phyloP scores from a whole-genome alignment of 2,888 invertebrate species.

The Melieria crassipennis region DNA sequence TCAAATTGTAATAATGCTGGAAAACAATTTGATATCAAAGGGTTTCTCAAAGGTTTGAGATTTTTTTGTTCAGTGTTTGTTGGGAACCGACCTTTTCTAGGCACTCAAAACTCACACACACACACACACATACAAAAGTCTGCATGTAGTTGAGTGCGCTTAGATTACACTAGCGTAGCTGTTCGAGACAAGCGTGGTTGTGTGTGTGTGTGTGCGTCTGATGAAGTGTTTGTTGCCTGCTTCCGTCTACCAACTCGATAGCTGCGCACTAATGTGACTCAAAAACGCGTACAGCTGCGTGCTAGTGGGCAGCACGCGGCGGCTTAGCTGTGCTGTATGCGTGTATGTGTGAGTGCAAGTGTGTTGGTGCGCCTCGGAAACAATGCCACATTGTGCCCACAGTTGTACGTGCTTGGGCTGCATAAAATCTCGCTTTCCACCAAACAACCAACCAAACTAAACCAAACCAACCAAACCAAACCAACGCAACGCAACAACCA shows the following conservation, averaged over 20 bases:
- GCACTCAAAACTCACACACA: too few relatives aligned
- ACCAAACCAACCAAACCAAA: background rate
- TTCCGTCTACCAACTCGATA: background rate
- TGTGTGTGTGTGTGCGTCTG: background rate
- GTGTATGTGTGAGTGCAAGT: background rate
- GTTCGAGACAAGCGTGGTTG: background rate
- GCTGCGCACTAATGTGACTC: too few relatives aligned
- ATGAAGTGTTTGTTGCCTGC: background rate
- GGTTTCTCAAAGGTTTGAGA: too few relatives aligned
- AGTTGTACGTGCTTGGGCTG: slow-evolving; percentile 15
- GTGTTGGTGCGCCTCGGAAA: background rate
- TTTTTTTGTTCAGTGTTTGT: too few relatives aligned
- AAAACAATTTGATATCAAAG: too few relatives aligned
- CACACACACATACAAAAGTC: too few relatives aligned
- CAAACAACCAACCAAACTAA: background rate
- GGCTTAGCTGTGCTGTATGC: too few relatives aligned
- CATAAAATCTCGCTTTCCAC: slow-evolving; percentile 6
- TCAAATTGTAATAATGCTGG: too few relatives aligned
- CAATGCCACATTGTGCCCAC: slow-evolving; percentile 20
- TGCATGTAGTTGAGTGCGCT: too few relatives aligned
- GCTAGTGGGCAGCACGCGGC: too few relatives aligned
- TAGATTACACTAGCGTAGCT: background rate
- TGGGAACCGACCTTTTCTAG: background rate
- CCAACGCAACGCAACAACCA: background rate
- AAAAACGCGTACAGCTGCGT: too few relatives aligned